Percentiles rank a stretch among this genome's conserved stretches.
These are phyloP conservation scores for Macroramphosus scolopax DNA, from an alignment of 2,797 vertebrate species.

Conservation along the genomic window DNA sequence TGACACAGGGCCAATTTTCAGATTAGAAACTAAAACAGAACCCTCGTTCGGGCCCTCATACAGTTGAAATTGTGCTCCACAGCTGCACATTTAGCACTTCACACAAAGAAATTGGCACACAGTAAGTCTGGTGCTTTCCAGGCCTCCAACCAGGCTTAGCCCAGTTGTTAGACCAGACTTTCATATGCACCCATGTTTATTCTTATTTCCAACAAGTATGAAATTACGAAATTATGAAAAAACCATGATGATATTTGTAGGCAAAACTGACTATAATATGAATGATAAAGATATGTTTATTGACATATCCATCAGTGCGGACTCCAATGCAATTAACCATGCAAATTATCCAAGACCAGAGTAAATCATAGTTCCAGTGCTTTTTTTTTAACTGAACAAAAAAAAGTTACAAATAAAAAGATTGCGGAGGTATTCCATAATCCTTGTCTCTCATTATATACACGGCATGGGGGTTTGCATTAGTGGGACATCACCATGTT, in stretches of 20 bases:
- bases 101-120: not conserved
- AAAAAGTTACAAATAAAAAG: slow-evolving; percentile 84
- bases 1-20: too few species aligned
- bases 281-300: slow-evolving; percentile 98
- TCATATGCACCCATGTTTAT: not conserved
- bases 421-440: slow-evolving; percentile 92
- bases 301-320: slow-evolving; percentile 99
- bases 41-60: not conserved
- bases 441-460: slow-evolving; percentile 75
- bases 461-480: slow-evolving; percentile 62
- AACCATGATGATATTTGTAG: not conserved
- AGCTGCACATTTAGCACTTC: not conserved
- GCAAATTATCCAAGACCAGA: slow-evolving; percentile 91
- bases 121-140: not conserved
- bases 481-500: slow-evolving; percentile 56
- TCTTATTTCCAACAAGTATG: too few species aligned
- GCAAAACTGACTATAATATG: slow-evolving; percentile 35
- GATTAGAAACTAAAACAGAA: too few species aligned
- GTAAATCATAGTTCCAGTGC: slow-evolving; percentile 97
- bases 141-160: too few species aligned
- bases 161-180: too few species aligned
- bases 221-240: not conserved
- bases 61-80: too few species aligned
- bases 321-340: slow-evolving; percentile 97
- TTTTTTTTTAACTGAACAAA: slow-evolving; percentile 89